These are phyloP conservation scores for Neoniphon sammara DNA, from an alignment of 2,797 vertebrate genomes.

Conservation along the genomic window DNA sequence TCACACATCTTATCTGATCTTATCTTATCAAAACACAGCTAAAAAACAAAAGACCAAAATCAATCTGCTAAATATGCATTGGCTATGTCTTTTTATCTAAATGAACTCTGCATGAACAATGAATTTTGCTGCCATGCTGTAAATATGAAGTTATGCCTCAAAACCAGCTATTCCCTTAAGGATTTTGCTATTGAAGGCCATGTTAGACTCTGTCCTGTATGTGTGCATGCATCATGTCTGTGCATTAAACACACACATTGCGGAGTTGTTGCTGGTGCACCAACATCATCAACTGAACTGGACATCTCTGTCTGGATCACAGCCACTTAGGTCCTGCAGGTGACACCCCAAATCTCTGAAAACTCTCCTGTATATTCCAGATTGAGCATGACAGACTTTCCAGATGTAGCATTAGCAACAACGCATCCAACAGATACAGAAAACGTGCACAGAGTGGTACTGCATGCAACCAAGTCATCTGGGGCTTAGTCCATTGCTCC, in stretches of 20 bases:
- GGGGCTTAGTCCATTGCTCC: slow-evolving; percentile 29
- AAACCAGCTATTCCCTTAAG: slow-evolving; percentile 19
- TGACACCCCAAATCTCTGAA: slow-evolving; percentile 14
- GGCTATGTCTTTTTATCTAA: slow-evolving; percentile 1
- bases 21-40: slow-evolving; percentile 2
- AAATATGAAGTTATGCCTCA: slow-evolving; percentile 24
- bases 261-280: background rate
- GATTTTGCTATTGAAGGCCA: slow-evolving; percentile 37
- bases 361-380: slow-evolving; percentile 27
- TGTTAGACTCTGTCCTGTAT: slow-evolving; percentile 23
- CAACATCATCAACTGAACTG: slow-evolving; percentile 27
- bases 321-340: slow-evolving; percentile 26
- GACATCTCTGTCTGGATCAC: slow-evolving; percentile 18
- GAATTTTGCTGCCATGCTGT: slow-evolving; percentile 12
- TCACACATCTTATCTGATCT: background rate
- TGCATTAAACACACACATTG: slow-evolving; percentile 18
- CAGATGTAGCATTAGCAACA: slow-evolving; percentile 7
- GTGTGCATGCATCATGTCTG: slow-evolving; percentile 5
- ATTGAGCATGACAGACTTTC: slow-evolving; percentile 30
- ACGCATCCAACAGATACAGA: slow-evolving; percentile 23
- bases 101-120: slow-evolving; percentile 14
- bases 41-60: slow-evolving; percentile 10
- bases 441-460: slow-evolving; percentile 14
- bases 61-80: background rate
- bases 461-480: slow-evolving; percentile 20